Base-by-base conservation (phyloP, 2,113 vertebrate genomes). In the Hirundichthys speculiger region DNA sequence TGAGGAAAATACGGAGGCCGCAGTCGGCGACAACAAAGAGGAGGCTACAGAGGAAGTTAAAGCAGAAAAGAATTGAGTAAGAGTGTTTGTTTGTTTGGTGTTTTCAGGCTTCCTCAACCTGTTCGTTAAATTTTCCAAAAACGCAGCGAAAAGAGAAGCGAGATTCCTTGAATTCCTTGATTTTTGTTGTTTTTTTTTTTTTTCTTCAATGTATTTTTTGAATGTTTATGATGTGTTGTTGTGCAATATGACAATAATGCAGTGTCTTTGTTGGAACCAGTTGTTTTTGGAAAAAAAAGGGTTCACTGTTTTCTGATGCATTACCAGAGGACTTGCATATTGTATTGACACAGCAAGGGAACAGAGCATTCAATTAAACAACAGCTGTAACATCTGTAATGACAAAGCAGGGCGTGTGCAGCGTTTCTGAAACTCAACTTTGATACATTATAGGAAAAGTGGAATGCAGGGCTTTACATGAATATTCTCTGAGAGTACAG, bases 51-150 rank as follows among this genome's bases (percentile, higher is more conserved):
- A 84, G 69, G 85, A 86, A 74, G 80, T 68, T 45, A 52, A 80
- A 64, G 63, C 51, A 48, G 78, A 81, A 69, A 60, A 82, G 20
- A 67, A 80, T 57, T 88, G 69, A 88, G 70, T 52, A 73, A 68
- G 69, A 68, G 55, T 38, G 56, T 57, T 73, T 49, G 56, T 57
- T 73, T 49, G 1, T 38, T 48, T 21, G n/a, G 48, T 72, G 30
- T 66, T 64, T 63, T 73, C 22, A 56, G 55, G 16, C 60, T 56
- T 79, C 48, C 45, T 51, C 22, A 16, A 21, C 14, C 18, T 50
- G 19, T 70, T 48, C 67, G 39, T 77, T 62, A 13, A 20, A 13
- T 24, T 43, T 46, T 53, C 18, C 34, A 66, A 45, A 22, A 56
- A 20, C 2, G 18, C 12, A 49, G 59, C 47, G 8, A 47, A 11